phyloP scores from a whole-genome alignment of 2,113 vertebrate genomes.

The Lichenostomus cassidix region DNA sequence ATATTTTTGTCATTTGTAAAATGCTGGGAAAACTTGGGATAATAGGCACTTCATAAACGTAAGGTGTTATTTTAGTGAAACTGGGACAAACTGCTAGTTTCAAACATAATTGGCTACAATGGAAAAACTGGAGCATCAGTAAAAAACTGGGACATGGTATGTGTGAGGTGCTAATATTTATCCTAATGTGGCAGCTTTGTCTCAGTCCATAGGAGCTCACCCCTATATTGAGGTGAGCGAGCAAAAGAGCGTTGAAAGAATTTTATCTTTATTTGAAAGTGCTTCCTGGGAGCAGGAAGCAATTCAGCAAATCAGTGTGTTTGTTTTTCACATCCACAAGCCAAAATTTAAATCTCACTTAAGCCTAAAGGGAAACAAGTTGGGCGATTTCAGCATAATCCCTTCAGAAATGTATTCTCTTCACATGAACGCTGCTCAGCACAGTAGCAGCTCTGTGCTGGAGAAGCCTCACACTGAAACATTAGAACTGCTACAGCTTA shows the following conservation, averaged over 20 bases:
- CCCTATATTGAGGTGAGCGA: background rate
- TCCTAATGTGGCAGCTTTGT: background rate
- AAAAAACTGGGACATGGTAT: conserved; percentile 9
- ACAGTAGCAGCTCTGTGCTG: conserved; percentile 43
- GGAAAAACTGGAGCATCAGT: conserved; percentile 15
- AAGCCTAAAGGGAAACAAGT: conserved; percentile 52
- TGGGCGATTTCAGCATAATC: conserved; percentile 53
- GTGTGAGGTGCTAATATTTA: conserved; percentile 20
- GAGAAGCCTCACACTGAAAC: background rate
- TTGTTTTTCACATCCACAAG: conserved; percentile 42
- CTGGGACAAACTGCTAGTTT: conserved; percentile 51
- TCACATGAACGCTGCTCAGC: background rate
- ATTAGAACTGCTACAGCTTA: background rate
- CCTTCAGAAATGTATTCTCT: conserved; percentile 53
- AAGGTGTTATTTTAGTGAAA: conserved; percentile 57
- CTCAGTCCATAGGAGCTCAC: background rate
- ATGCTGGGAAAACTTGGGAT: background rate
- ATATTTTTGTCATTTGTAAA: conserved; percentile 31
- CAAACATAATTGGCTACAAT: conserved; percentile 50
- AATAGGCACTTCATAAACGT: conserved; percentile 17
- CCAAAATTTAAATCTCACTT: conserved; percentile 55
- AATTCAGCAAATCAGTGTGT: background rate
- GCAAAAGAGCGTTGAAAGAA: background rate
- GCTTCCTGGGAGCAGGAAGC: conserved; percentile 29
- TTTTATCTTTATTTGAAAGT: background rate